A percentile compares a stretch with the other conserved stretches of the same genome.
phyloP scores from a whole-genome alignment of 2,113 vertebrate genomes.

The Mohoua ochrocephala region DNA sequence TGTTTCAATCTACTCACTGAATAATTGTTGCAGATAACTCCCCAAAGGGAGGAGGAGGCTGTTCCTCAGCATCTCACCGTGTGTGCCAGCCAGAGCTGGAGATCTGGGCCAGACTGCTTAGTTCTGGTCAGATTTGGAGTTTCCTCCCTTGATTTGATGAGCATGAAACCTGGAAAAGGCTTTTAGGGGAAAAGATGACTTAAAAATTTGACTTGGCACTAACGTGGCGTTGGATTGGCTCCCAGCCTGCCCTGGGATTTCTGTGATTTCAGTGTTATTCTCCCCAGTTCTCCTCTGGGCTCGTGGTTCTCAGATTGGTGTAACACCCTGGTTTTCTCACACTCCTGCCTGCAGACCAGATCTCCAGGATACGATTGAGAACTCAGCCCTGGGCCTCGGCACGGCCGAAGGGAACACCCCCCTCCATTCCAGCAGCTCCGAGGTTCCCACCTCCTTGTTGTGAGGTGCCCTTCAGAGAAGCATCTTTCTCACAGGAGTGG shows the following conservation, averaged over 20 bases:
- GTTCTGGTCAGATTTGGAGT: background rate
- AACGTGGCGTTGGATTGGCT: background rate
- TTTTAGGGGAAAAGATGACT: background rate
- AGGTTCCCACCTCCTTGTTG: background rate
- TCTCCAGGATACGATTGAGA: background rate
- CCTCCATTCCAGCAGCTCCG: background rate
- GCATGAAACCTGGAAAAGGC: background rate
- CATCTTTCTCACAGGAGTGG: background rate
- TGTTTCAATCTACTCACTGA: background rate
- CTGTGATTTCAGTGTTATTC: background rate
- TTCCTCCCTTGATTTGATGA: background rate
- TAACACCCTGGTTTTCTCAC: background rate
- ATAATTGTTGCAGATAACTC: background rate
- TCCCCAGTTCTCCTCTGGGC: background rate
- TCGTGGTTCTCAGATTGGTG: background rate
- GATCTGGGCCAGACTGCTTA: background rate
- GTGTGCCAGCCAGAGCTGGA: background rate
- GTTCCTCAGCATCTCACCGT: background rate
- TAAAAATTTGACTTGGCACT: background rate
- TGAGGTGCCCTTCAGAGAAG: background rate
- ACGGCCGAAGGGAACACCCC: background rate
- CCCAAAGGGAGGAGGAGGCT: background rate
- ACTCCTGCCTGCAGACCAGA: background rate
- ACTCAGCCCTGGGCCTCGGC: background rate
- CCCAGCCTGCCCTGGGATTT: background rate